Base-by-base conservation (phyloP, 2,113 vertebrate species). In the Lampris incognitus region DNA sequence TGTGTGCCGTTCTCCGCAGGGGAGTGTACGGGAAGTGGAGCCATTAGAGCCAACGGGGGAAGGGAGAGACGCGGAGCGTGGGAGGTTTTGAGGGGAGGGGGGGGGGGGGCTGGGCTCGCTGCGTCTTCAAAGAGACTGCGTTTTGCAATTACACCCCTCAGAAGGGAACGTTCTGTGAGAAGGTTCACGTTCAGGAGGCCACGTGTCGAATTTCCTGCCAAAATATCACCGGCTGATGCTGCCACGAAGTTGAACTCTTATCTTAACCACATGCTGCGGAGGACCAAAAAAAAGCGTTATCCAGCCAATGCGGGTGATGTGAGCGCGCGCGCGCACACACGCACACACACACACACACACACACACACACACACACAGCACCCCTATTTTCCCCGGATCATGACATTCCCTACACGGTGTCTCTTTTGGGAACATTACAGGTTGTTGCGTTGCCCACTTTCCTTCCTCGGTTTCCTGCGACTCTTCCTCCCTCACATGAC, bases 41-140 rank as follows among this genome's bases (percentile, higher is more conserved):
- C 48, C n/a, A 68, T 40, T 72, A 62, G 24, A 37, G 44, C 1
- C 39, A 24, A 40, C 54, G 48, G 57, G 65, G 51, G 70, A 66
- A 60, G 70, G 38, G 83, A 37, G 61, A 66, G 46, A 58, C 63
- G 39, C 24, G 24, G 39, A 4, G 61, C 5, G 5, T 57, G 24
- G 24, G 24, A 24, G 24, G 7, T 37, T 74, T 56, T 8, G 5
- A 55, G 42, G 40, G 9, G 13, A 40, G 51, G 59, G 60, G 59
- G 24, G 24, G 24, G 5, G 60, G 42, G 40, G 9, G 13, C 39
- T 51, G 59, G 60, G 59, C 40, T 51, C 58, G 69, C 60, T 41
- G 54, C 8, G 54, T 59, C 76, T 87, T 87, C 83, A 87, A 87
- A 87, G 71, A 80, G 58, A 82, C 81, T 81, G 66, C 61, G 4